These are phyloP conservation scores for Ctenochaetus hawaiiensis DNA, from an alignment of 2,797 vertebrate species.

Conservation along the genomic window DNA sequence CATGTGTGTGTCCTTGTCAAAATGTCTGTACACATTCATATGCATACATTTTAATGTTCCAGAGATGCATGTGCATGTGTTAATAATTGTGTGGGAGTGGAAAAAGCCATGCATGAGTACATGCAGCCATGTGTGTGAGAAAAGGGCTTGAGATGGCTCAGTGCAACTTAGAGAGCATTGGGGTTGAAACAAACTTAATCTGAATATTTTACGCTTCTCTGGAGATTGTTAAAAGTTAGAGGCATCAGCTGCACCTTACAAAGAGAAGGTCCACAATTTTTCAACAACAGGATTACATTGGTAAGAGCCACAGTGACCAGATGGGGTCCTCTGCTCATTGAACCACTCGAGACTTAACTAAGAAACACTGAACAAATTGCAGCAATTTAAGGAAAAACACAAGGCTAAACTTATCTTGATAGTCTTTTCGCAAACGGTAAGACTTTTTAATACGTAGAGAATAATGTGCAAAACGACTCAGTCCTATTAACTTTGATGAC, in stretches of 20 bases:
- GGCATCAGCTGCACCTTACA: slow-evolving; percentile 78
- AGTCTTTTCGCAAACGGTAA: slow-evolving; percentile 45
- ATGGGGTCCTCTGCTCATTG: slow-evolving; percentile 65
- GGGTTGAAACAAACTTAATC: slow-evolving; percentile 72
- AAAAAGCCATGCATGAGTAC: slow-evolving; percentile 39
- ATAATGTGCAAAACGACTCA: slow-evolving; percentile 45
- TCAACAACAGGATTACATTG: slow-evolving; percentile 60
- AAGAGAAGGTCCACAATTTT: slow-evolving; percentile 63
- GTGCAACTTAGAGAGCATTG: slow-evolving; percentile 53
- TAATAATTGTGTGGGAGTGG: slow-evolving; percentile 38
- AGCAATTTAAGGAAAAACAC: slow-evolving; percentile 45
- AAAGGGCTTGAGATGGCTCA: slow-evolving; percentile 53
- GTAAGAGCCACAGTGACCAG: slow-evolving; percentile 59
- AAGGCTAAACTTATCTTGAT: background rate
- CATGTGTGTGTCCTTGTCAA: slow-evolving; percentile 29
- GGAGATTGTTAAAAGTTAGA: slow-evolving; percentile 68
- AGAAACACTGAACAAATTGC: slow-evolving; percentile 40
- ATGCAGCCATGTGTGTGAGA: slow-evolving; percentile 52
- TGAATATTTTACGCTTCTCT: slow-evolving; percentile 68
- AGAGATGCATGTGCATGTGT: slow-evolving; percentile 27
- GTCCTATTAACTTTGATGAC: slow-evolving; percentile 56
- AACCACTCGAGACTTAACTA: slow-evolving; percentile 45
- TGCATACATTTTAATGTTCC: slow-evolving; percentile 45
- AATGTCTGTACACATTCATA: slow-evolving; percentile 28
- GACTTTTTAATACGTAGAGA: slow-evolving; percentile 49